Evolutionary conservation across 2,113 vertebrate genomes (phyloP), one percentile per base, ranked within the genome.

Genomic region (Ctenomys sociabilis): DNA sequence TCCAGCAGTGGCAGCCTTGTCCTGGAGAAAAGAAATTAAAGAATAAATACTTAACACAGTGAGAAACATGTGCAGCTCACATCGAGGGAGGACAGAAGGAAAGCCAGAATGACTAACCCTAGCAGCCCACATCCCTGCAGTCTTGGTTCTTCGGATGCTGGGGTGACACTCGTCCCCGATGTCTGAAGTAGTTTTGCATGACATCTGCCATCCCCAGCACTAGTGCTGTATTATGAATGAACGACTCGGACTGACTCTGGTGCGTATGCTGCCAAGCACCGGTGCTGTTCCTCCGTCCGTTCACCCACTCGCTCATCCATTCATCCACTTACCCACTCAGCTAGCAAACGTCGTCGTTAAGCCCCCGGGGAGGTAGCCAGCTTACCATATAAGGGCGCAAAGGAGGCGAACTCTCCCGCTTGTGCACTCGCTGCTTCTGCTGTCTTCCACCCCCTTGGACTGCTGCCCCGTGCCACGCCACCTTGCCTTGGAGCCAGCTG

Each of bases 151-250:
- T 13, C 35, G 14, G 26, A 35, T 2, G 73, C 40, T 30, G 22
- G 32, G 30, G 64, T 3, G n/a, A n/a, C 7, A 13, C 30, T 3
- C 13, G 1, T n/a, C 26, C 26, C 0, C 3, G 0, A 16, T 35
- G 30, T 40, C 24, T 30, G 17, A 40, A 78, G 35, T 30, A 28
- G 26, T n/a, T 57, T 52, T 5, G 10, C 16, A 4, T 6, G 66
- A 30, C 54, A 7, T 11, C 0, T 12, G 26, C 14, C 7, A 10
- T 8, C 49, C 28, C 3, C 10, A 28, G 64, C 40, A 1, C 63
- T 26, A 2, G 9, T 3, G 1, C 57, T 43, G 1, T 10, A 0
- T 63, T 54, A 32, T 57, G n/a, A 82, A 57, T 17, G 54, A 66
- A 43, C 2, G 89, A 28, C 9, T 35, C 35, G 14, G 16, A 35